Evolutionary conservation across 2,113 vertebrate species (phyloP).

Genomic region (Jaculus jaculus): DNA sequence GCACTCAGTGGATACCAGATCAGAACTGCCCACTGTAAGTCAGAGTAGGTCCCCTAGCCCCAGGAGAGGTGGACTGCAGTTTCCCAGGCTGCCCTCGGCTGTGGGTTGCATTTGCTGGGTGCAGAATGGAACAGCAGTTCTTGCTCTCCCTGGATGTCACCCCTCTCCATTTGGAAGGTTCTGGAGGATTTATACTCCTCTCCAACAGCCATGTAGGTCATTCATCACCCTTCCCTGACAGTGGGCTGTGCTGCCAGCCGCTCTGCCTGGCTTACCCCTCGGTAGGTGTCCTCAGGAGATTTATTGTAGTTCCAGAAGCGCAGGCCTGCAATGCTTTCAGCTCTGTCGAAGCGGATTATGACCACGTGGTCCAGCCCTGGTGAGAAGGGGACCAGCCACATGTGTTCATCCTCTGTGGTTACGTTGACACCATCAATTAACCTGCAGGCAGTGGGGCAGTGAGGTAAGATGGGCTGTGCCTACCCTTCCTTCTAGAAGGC

Average conservation of each 20-base stretch:
- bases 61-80: neutral
- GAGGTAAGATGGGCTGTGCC: fast-evolving
- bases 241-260: conserved; percentile 70
- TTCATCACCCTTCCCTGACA: conserved; percentile 83
- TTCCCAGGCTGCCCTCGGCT: neutral
- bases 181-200: conserved; percentile 83
- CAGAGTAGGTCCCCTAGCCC: no score
- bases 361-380: conserved; percentile 90
- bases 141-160: conserved; percentile 68
- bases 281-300: conserved; percentile 96
- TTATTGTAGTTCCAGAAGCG: conserved; percentile 99
- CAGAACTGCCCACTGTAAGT: fast-evolving
- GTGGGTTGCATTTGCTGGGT: conserved; percentile 67
- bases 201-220: conserved; percentile 80
- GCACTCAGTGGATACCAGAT: fast-evolving
- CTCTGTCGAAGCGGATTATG: conserved; percentile 87
- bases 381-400: conserved; percentile 98
- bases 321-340: conserved; percentile 91
- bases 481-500: no score
- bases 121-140: conserved; percentile 60
- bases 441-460: conserved; percentile 76
- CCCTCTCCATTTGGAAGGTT: conserved; percentile 79
- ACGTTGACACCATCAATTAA: conserved; percentile 95
- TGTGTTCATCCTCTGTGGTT: conserved; percentile 93
- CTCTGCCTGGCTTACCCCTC: conserved; percentile 92